Evolutionary conservation across 2,113 vertebrate genomes (phyloP), one percentile per base, ranked within the genome.

Genomic region (Globicephala melas): DNA sequence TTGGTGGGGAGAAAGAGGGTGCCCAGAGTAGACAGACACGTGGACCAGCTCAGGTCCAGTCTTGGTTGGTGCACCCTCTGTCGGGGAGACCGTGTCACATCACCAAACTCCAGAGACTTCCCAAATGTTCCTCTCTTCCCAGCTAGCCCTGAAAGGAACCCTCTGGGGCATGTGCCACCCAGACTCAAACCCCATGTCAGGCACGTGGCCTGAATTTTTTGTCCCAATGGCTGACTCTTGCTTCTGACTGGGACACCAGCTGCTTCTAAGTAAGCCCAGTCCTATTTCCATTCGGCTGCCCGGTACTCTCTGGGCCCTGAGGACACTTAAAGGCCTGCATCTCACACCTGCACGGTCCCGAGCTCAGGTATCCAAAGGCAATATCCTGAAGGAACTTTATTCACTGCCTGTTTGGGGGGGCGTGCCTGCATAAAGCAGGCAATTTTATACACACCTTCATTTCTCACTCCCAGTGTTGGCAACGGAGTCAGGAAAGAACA

Each of bases 321-420:
- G 26, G 67, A 89, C 0, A 0, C 36, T 76, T 81, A 33, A 6
- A 47, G 31, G 23, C 83, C 47, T 18, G 1, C 91, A 94, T 26
- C n/a, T 82, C n/a, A 96, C 71, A 96, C 71, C 38, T 93, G 60
- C 68, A 63, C 7, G 33, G 11, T 31, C 81, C 44, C 36, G n/a
- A 92, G 53, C 36, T 97, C 93, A 94, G 60, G 53, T 76, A n/a
- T 73, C 74, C 55, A 53, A 63, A 95, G 67, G 70, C 91, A 90
- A n/a, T 85, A 58, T 93, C 88, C 71, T 44, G 5, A 67, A 95
- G 77, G 47, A 91, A 41, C 17, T 63, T 41, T 80, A 77, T 83
- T 76, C 70, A 33, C n/a, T 80, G n/a, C 53, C 68, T 83, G 33
- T 38, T 65, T 5, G 2, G 44, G 36, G 36, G 71, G 15, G 18